These are phyloP conservation scores for Atta texana DNA, from an alignment of 1,140 invertebrate species.

Conservation along the genomic window DNA sequence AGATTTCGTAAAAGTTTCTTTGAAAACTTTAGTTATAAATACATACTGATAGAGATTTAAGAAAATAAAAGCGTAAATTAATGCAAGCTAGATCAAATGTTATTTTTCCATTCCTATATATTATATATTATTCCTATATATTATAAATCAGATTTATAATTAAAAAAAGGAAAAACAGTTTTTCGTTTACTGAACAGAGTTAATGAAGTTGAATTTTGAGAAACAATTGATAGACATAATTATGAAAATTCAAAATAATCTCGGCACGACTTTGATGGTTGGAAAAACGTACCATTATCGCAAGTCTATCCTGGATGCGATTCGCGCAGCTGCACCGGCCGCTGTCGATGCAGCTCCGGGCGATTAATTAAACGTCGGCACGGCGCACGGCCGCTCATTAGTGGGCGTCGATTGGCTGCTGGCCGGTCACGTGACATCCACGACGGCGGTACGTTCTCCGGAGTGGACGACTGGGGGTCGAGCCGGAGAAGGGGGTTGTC, in stretches of 20 bases:
- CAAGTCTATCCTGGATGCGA: constrained; percentile 24
- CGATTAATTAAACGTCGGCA: constrained; percentile 76
- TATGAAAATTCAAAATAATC: constrained; percentile 7
- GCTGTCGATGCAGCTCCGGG: constrained; percentile 66
- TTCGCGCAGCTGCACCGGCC: constrained; percentile 71
- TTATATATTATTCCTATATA: background rate
- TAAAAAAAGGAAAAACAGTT: background rate
- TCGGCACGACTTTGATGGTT: background rate
- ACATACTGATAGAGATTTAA: background rate
- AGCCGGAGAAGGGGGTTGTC: constrained; percentile 74
- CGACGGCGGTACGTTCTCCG: constrained; percentile 60
- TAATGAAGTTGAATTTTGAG: background rate
- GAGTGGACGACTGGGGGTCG: constrained; percentile 78
- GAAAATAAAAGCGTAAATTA: background rate
- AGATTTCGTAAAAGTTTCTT: background rate
- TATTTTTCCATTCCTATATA: background rate
- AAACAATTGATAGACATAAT: background rate
- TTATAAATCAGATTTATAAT: background rate
- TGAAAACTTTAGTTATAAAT: constrained; percentile 26
- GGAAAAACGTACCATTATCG: background rate
- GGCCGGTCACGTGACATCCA: constrained; percentile 73
- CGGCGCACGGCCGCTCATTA: constrained; percentile 72
- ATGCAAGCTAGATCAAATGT: background rate
- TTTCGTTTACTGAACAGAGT: background rate
- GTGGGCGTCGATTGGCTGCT: constrained; percentile 75